A percentile compares a stretch with the other conserved stretches of the same genome.
Conservation (phyloP, 2,113 vertebrate species). For the Tyrannus savana region DNA sequence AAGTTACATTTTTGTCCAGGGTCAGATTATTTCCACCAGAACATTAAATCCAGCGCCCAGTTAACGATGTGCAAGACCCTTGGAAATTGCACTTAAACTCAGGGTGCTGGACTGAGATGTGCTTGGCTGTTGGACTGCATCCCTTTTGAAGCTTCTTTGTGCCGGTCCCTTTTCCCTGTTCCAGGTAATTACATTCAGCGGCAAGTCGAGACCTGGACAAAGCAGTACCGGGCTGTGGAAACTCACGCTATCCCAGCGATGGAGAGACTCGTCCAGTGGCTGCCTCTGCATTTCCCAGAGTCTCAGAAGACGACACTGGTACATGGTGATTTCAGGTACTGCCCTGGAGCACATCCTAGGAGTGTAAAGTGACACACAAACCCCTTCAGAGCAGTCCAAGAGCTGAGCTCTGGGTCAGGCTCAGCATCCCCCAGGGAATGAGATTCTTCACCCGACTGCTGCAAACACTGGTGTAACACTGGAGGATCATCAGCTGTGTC, state of each 20-base stretch:
- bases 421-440: background rate
- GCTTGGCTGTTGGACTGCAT: background rate
- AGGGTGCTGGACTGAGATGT: background rate
- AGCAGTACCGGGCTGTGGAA: slow-evolving; percentile 77
- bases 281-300: slow-evolving; percentile 78
- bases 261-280: slow-evolving; percentile 84
- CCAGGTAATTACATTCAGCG: slow-evolving; percentile 74
- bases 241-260: slow-evolving; percentile 73
- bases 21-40: background rate
- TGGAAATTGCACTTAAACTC: background rate
- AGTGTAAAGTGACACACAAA: background rate
- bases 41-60: background rate
- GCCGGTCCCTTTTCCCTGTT: background rate
- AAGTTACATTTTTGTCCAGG: background rate
- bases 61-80: background rate
- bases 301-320: slow-evolving; percentile 71
- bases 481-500: background rate
- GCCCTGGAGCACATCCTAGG: background rate
- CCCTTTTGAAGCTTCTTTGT: background rate
- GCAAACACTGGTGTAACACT: background rate
- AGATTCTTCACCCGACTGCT: background rate
- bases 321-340: slow-evolving; percentile 85
- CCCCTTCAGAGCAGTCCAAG: background rate
- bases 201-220: slow-evolving; percentile 77
- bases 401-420: background rate